These are phyloP conservation scores for Irena cyanogastra DNA, from an alignment of 2,113 vertebrate species.

Conservation along the genomic window DNA sequence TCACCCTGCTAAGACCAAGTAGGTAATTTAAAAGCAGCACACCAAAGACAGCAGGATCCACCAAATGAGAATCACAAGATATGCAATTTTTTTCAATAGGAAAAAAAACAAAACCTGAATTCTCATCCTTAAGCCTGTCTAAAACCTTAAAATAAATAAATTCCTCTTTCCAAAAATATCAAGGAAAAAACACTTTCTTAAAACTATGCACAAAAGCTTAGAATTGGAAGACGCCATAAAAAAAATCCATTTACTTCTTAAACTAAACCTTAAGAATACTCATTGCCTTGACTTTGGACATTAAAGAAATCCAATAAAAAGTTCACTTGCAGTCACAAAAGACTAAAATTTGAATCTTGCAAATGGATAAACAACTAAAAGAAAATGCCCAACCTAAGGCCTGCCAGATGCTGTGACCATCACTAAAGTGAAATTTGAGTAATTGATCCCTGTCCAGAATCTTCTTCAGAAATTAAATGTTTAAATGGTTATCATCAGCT, in stretches of 20 bases:
- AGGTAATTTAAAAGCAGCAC: neutral
- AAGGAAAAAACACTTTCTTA: neutral
- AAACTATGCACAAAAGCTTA: neutral
- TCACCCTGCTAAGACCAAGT: neutral
- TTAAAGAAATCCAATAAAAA: neutral
- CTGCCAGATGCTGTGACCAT: neutral
- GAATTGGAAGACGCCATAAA: neutral
- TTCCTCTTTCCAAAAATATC: neutral
- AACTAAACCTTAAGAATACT: neutral
- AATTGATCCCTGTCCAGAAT: neutral
- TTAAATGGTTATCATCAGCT: neutral
- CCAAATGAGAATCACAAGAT: neutral
- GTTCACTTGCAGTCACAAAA: neutral
- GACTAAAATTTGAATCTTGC: neutral
- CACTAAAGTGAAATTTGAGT: neutral
- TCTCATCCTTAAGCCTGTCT: neutral
- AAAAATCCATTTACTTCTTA: neutral
- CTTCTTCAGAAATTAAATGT: neutral
- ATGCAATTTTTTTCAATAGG: neutral
- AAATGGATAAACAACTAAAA: neutral
- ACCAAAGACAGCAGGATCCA: neutral
- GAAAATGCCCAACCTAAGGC: rapidly evolving
- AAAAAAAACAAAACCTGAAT: neutral
- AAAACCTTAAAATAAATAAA: neutral
- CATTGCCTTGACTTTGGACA: neutral